phyloP scores from a whole-genome alignment of 2,888 invertebrate genomes.

The Drosophila ustulata region DNA sequence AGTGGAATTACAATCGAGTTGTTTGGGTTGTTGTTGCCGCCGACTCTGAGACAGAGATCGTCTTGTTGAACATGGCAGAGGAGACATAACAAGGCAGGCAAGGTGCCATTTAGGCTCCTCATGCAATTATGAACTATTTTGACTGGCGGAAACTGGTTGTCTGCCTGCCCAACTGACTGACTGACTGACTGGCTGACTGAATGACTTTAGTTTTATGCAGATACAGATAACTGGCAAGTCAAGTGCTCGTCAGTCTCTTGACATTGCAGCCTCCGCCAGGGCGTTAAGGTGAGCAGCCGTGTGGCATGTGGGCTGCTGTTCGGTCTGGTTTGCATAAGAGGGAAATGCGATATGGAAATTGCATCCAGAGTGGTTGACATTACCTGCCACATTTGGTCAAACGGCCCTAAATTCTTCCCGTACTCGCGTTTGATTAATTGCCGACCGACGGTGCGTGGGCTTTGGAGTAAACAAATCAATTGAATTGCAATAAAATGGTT shows the following conservation, averaged over 20 bases:
- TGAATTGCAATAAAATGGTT: constrained; percentile 54
- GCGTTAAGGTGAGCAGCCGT: constrained; percentile 57
- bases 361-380: constrained; percentile 31
- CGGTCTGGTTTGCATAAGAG: neutral
- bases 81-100: constrained; percentile 66
- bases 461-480: constrained; percentile 61
- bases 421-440: constrained; percentile 54
- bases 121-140: constrained; percentile 75
- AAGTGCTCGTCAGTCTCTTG: constrained; percentile 39
- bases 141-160: constrained; percentile 62
- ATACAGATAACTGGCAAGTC: constrained; percentile 46
- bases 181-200: constrained; percentile 22
- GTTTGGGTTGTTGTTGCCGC: constrained; percentile 9
- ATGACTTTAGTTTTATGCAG: constrained; percentile 46
- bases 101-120: constrained; percentile 66
- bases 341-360: constrained; percentile 59
- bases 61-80: constrained; percentile 54
- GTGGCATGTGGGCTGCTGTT: constrained; percentile 50
- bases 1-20: constrained; percentile 23
- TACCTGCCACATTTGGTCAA: constrained; percentile 23
- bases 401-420: constrained; percentile 39
- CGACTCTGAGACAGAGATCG: constrained; percentile 53
- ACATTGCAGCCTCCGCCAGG: constrained; percentile 46
- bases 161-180: constrained; percentile 15
- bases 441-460: constrained; percentile 57